Evolutionary conservation across 2,113 vertebrate genomes (phyloP), one percentile per base, ranked within the genome.

Genomic region (Lepisosteus oculatus): DNA sequence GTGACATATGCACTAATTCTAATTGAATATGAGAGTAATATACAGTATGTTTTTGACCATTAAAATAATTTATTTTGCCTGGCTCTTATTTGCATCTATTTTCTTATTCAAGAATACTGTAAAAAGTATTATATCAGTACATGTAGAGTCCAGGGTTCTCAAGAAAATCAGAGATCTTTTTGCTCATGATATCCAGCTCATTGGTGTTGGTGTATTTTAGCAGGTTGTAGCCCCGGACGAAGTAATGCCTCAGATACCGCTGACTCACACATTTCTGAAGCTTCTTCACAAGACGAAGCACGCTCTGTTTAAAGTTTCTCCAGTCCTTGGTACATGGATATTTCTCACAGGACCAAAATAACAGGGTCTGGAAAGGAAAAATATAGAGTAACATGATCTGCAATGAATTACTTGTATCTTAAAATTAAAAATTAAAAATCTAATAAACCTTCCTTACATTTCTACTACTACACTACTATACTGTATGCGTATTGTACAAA

Each of bases 271-370:
- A 94, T 83, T 92, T 93, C 82, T 92, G 84, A 64, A 93, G 81
- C 74, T 93, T 92, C 75, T 81, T 82, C 65, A 90, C 91, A 80
- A 95, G 81, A 13, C 92, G 90, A 68, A 91, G 78, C 57, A 92
- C 89, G 62, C 88, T 87, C 74, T 75, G 79, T 0, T 67, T 71
- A 82, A 93, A 88, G 73, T 84, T 81, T 80, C 74, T 77, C 91
- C 92, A 93, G 77, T 92, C 89, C 73, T 89, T 92, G 68, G 75
- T 68, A 63, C 79, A 84, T 0, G 93, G 92, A 73, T 93, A 91
- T 77, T 94, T 94, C 88, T 96, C 93, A 68, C 93, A 92, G 7
- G 89, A 88, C 92, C 92, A 93, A 76, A 95, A 91, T 71, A 95
- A 86, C 73, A 95, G 85, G 0, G 82, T 93, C 94, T 96, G 85